Conservation (phyloP, 1,140 invertebrate genomes). For the Oryctes rhinoceros region DNA sequence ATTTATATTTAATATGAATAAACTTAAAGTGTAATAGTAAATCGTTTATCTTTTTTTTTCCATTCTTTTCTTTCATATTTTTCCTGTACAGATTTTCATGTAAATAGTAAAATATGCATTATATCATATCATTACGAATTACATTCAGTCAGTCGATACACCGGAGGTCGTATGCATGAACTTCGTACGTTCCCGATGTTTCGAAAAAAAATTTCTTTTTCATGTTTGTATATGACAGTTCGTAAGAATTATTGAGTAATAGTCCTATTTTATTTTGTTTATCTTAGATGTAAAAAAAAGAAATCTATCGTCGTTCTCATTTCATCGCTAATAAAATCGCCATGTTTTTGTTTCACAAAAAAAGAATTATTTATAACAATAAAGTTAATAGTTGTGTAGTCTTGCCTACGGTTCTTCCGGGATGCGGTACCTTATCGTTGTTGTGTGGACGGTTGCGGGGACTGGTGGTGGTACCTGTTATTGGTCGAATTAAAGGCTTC, state of each 20-base stretch:
- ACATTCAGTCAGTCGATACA: neutral
- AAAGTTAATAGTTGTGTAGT: neutral
- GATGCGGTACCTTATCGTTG: constrained; percentile 54
- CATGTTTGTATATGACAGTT: neutral
- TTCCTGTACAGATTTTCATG: neutral
- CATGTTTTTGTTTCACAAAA: neutral
- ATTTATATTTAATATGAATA: neutral
- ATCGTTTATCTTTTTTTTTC: neutral
- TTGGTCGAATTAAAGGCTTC: constrained; percentile 38
- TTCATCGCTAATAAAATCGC: neutral
- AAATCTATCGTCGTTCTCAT: neutral
- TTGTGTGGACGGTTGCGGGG: constrained; percentile 51
- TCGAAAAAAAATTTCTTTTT: too few species aligned
- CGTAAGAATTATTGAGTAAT: constrained; percentile 12
- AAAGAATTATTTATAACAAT: neutral
- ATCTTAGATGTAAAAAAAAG: neutral
- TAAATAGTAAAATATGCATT: constrained; percentile 5
- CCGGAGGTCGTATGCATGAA: neutral
- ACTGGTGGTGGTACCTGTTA: constrained; percentile 47
- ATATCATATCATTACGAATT: neutral
- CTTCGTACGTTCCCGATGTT: too few species aligned
- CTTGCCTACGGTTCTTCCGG: neutral
- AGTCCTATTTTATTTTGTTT: neutral
- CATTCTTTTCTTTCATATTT: neutral
- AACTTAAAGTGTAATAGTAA: neutral